Evolutionary conservation across 2,113 vertebrate genomes (phyloP), one percentile per base, ranked within the genome.

Genomic region (Phalacrocorax brasilianus): DNA sequence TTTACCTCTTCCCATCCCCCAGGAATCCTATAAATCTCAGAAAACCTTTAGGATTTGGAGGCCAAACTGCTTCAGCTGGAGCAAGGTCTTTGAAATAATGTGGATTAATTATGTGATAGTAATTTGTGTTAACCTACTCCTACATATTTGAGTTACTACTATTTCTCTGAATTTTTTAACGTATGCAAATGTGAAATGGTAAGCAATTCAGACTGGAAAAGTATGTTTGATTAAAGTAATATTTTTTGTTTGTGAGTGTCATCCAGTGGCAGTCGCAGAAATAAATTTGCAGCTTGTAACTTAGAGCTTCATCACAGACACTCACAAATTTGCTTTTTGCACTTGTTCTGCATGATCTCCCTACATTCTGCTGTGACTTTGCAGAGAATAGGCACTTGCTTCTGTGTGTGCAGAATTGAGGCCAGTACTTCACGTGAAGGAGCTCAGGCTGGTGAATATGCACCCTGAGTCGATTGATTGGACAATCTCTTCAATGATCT

Each of bases 381-480:
- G 65, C 12, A 59, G 38, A 52, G 38, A 67, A 12, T 6, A 35
- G 28, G 11, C 0, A 0, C 12, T 63, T 65, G 35, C 13, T 52
- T 52, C 16, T 49, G 19, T 30, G 12, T n/a, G 12, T 21, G 35
- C 28, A 47, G 35, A 53, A 53, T 2, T 42, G 45, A 59, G 28
- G 38, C 18, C 18, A 20, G n/a, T 65, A 13, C 14, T 49, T 55
- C 2, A 68, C 7, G 11, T 49, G 65, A 55, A 49, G 33, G 59
- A 55, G 22, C 16, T 72, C 27, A n/a, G 52, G n/a, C 32, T 87
- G 32, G 8, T 56, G 26, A 83, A 30, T n/a, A 15, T 19, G 23
- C 19, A 47, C 27, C 8, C 21, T 0, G 1, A 20, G 15, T 4
- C 58, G 19, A 32, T 5, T 50, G 30, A 27, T 33, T 47, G 30